A percentile compares a stretch with the other conserved stretches of the same genome.
phyloP scores from a whole-genome alignment of 2,888 invertebrate genomes.

The Iselma pallidipennis region DNA sequence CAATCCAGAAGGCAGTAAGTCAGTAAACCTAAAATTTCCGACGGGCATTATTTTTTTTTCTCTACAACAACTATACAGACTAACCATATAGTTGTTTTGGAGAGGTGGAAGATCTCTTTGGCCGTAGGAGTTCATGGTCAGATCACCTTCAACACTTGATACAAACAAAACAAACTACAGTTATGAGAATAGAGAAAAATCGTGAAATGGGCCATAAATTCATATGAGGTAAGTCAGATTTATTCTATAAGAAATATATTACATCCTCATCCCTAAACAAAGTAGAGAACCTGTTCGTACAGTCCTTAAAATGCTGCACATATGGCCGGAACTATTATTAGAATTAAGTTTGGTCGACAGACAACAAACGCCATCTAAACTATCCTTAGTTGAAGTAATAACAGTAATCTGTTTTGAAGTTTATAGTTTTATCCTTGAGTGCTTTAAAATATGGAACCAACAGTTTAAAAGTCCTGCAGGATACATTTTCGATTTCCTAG shows the following conservation, averaged over 20 bases:
- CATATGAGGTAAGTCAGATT: slow-evolving; percentile 13
- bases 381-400: not conserved
- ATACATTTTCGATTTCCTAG: not conserved
- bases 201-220: slow-evolving; percentile 4
- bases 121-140: slow-evolving; percentile 18
- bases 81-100: too few species aligned
- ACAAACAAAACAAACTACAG: not conserved
- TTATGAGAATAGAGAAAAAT: slow-evolving; percentile 4
- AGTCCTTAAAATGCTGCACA: too few species aligned
- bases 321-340: too few species aligned
- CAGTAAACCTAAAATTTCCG: not conserved
- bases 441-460: too few species aligned
- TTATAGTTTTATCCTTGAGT: too few species aligned
- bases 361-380: not conserved
- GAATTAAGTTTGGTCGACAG: too few species aligned
- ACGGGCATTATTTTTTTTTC: too few species aligned
- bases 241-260: not conserved
- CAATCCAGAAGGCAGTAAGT: too few species aligned
- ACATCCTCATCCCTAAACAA: too few species aligned
- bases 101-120: slow-evolving; percentile 23
- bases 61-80: too few species aligned
- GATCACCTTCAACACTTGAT: not conserved
- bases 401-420: not conserved
- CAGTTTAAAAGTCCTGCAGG: not conserved
- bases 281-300: too few species aligned